These are phyloP conservation scores for Phortica magna DNA, from an alignment of 2,888 invertebrate species.

Conservation along the genomic window DNA sequence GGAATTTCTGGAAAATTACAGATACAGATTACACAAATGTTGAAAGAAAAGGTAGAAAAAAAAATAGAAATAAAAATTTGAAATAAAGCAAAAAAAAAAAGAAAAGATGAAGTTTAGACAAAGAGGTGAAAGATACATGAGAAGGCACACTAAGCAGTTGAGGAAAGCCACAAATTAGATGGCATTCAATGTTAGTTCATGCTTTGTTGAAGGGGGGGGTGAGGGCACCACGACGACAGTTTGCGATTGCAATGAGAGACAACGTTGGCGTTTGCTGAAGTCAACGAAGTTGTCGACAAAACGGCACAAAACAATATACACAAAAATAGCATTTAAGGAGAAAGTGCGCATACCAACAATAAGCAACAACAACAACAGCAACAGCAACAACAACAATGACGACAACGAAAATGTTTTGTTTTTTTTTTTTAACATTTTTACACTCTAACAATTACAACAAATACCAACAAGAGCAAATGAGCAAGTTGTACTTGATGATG, in stretches of 20 bases:
- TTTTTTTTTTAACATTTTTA: slow-evolving; percentile 51
- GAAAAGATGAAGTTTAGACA: slow-evolving; percentile 30
- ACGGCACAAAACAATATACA: slow-evolving; percentile 61
- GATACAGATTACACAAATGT: slow-evolving; percentile 52
- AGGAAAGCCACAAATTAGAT: slow-evolving; percentile 68
- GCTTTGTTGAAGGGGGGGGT: too few relatives aligned
- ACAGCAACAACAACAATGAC: slow-evolving; percentile 50
- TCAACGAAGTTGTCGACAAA: slow-evolving; percentile 38
- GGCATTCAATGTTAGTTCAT: slow-evolving; percentile 31
- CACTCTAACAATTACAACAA: slow-evolving; percentile 65
- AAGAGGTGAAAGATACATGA: slow-evolving; percentile 27
- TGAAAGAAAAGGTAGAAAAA: slow-evolving; percentile 39
- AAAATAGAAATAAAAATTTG: background rate
- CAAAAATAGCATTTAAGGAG: slow-evolving; percentile 69
- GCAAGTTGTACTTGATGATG: slow-evolving; percentile 7
- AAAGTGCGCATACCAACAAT: slow-evolving; percentile 64
- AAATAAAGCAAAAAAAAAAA: slow-evolving; percentile 8
- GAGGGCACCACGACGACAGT: background rate
- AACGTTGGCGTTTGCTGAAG: slow-evolving; percentile 30
- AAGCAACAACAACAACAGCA: slow-evolving; percentile 51
- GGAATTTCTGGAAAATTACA: slow-evolving; percentile 48
- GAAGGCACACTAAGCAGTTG: slow-evolving; percentile 36
- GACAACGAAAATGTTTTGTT: slow-evolving; percentile 41
- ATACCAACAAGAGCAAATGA: slow-evolving; percentile 35
- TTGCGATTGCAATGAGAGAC: background rate